Evolutionary conservation across 2,888 invertebrate genomes (phyloP), one percentile per base, ranked within the genome.

Genomic region (Hedychridium roseum): DNA sequence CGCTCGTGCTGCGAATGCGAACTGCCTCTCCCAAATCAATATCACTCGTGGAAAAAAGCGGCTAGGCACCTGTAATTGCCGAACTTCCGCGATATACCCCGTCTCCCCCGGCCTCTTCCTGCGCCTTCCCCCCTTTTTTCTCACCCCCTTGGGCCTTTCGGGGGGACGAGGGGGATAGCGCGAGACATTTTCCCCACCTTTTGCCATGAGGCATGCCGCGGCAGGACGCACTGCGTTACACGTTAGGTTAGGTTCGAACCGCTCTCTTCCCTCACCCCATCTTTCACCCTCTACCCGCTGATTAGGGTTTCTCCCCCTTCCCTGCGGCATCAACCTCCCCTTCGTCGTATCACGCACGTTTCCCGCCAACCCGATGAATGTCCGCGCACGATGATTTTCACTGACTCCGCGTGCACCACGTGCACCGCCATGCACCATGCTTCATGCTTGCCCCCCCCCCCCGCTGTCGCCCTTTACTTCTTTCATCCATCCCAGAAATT

Each of bases 11-110:
- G 69, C 70, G 73, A 72, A 70, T 73, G 71, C 73, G 71, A 71
- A 70, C 72, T 70, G 74, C 76, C 76, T 64, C 64, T 73, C 74
- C 78, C 79, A 73, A 79, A 76, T 78, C 79, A 78, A 79, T 78
- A 79, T 76, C 73, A 75, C 74, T 77, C 77, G 74, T 73, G 72
- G 76, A 74, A 78, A 79, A 68, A 75, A 75, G 28, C 59, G 61
- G 59, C 54, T 57, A 53, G 55, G 57, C 57, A 60, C 58, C 60
- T 62, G 65, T 62, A 60, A 64, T 64, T 64, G 64, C 64, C 64
- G 61, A 64, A 64, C 64, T 64, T 64, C 64, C 64, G 64, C 61
- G 64, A 64, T 64, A 64, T 43, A 34, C 46, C 43, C 26, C 41
- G 28, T 30, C 39, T 15, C 27, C 28, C 23, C 18, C 32, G 6